Percentiles rank a stretch among this genome's conserved stretches.
Evolutionary conservation across 2,113 vertebrate genomes (phyloP).

Genomic region (Brachyhypopomus occidentalis): DNA sequence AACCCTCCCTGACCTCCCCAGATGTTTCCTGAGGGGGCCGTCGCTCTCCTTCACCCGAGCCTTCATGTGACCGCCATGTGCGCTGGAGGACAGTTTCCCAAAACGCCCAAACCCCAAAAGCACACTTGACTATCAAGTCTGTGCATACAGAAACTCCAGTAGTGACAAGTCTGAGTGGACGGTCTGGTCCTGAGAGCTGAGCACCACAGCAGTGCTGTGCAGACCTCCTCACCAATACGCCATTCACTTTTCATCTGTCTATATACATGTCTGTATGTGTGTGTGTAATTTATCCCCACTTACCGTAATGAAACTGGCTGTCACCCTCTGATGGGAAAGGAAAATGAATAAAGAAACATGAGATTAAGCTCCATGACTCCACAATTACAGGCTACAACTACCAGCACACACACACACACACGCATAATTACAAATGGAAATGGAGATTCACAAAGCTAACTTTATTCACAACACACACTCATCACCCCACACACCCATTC

Average conservation of each 20-base stretch:
- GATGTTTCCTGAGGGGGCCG: conserved; percentile 63
- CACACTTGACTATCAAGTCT: background rate
- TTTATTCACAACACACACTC: background rate
- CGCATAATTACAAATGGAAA: background rate
- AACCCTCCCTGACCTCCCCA: conserved; percentile 54
- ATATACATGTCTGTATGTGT: background rate
- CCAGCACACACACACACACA: conserved; percentile 1
- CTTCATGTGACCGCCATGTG: background rate
- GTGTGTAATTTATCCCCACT: conserved; percentile 55
- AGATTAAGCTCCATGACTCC: conserved; percentile 10
- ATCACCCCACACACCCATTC: background rate
- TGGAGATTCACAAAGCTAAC: background rate
- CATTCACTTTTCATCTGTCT: conserved; percentile 9
- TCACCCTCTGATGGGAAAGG: conserved; percentile 65
- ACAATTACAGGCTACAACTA: background rate
- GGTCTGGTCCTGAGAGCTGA: background rate
- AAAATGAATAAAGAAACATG: conserved; percentile 52
- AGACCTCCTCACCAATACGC: conserved; percentile 22
- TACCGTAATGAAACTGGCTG: conserved; percentile 76
- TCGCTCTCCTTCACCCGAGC: background rate
- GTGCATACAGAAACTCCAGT: background rate
- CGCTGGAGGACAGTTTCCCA: background rate
- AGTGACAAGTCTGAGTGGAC: background rate
- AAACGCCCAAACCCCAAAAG: background rate
- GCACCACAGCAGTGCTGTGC: background rate